Evolutionary conservation across 2,113 vertebrate genomes (phyloP).

Genomic region (Macrotis lagotis): DNA sequence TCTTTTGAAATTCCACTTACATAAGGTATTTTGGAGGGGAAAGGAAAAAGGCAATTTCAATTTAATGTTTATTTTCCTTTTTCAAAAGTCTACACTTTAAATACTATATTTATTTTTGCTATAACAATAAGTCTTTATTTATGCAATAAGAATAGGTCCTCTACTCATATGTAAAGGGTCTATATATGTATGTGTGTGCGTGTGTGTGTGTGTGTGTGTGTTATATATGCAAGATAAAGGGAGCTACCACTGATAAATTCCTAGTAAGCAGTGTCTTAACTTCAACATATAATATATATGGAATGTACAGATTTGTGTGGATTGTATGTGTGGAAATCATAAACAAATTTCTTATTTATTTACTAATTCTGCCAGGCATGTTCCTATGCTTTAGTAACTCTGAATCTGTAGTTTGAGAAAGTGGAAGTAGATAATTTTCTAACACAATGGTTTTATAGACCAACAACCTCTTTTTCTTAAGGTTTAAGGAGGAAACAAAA

Average conservation of each 20-base stretch:
- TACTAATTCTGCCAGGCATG: background rate
- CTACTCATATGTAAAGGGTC: too few species aligned
- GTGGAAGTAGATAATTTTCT: background rate
- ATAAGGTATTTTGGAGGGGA: background rate
- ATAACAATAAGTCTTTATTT: background rate
- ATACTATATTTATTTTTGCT: background rate
- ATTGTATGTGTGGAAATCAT: background rate
- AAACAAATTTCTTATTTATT: background rate
- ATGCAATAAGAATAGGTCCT: background rate
- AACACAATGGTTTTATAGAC: background rate
- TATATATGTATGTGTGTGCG: too few species aligned
- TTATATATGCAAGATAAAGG: background rate
- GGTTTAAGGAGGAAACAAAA: background rate
- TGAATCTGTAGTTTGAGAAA: background rate
- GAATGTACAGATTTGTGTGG: too few species aligned
- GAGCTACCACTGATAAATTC: background rate
- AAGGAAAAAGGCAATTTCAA: background rate
- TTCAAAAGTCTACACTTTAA: background rate
- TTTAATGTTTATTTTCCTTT: background rate
- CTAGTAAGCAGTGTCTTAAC: background rate
- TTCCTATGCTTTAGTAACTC: background rate
- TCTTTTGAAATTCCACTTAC: background rate
- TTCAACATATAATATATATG: background rate
- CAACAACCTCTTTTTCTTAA: background rate
- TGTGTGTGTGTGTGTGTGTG: too few species aligned